Percentiles rank a stretch among this genome's conserved stretches.
These are phyloP conservation scores for Urechis unicinctus DNA, from an alignment of 2,888 invertebrate genomes.

Conservation along the genomic window DNA sequence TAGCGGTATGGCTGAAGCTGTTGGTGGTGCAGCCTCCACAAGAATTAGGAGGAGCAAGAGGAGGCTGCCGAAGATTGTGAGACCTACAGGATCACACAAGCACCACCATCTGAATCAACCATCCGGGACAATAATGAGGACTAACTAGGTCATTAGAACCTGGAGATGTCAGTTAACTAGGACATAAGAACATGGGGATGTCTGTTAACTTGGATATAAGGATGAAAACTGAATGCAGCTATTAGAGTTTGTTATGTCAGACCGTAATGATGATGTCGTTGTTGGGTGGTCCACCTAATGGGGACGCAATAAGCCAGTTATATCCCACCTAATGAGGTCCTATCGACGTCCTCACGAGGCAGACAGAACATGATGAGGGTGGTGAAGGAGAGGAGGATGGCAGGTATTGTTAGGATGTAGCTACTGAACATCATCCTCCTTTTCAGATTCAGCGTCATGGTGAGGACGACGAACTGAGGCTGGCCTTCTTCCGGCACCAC, in stretches of 20 bases:
- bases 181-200: background rate
- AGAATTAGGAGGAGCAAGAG: slow-evolving; percentile 15
- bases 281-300: too few species aligned
- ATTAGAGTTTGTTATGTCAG: too few species aligned
- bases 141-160: too few species aligned
- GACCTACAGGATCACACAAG: too few species aligned
- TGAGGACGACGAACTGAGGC: slow-evolving; percentile 9
- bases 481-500: slow-evolving; percentile 5
- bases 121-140: too few species aligned
- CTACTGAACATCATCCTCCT: slow-evolving; percentile 16
- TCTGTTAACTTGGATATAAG: too few species aligned
- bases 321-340: slow-evolving; percentile 11
- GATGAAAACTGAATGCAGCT: too few species aligned
- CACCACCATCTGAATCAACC: too few species aligned
- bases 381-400: slow-evolving; percentile 16
- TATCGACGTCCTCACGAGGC: slow-evolving; percentile 16
- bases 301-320: background rate
- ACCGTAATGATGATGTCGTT: too few species aligned
- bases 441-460: slow-evolving; percentile 10
- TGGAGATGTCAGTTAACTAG: too few species aligned
- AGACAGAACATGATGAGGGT: slow-evolving; percentile 18
- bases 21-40: slow-evolving; percentile 18
- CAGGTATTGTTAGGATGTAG: slow-evolving; percentile 20
- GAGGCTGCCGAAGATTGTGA: slow-evolving; percentile 18
- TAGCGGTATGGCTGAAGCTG: slow-evolving; percentile 16